Evolutionary conservation across 1,140 invertebrate genomes (phyloP).

Genomic region (Anoplolepis gracilipes): DNA sequence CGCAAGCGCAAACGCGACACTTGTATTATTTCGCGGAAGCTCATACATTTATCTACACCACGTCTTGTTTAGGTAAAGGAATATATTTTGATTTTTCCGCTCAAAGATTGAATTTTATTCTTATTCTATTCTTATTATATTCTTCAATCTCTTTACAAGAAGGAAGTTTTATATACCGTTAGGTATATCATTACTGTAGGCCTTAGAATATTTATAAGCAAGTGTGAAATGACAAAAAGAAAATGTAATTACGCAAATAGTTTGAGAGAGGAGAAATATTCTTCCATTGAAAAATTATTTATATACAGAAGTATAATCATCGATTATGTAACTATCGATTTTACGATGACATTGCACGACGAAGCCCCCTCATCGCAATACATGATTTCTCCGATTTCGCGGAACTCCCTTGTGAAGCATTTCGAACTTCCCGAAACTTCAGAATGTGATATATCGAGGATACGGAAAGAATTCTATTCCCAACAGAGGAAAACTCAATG

Average conservation of each 20-base stretch:
- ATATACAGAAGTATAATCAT: neutral
- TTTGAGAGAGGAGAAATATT: neutral
- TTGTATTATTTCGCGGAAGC: neutral
- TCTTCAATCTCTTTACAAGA: neutral
- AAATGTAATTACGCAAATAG: neutral
- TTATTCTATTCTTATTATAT: neutral
- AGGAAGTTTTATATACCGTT: neutral
- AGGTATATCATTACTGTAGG: neutral
- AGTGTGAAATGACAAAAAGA: neutral
- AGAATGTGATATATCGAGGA: slow-evolving; percentile 40
- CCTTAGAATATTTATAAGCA: neutral
- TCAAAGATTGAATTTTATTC: neutral
- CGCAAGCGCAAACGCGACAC: neutral
- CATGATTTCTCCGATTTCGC: slow-evolving; percentile 52
- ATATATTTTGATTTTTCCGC: neutral
- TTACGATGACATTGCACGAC: neutral
- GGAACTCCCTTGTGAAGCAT: slow-evolving; percentile 39
- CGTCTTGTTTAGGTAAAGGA: slow-evolving; percentile 1
- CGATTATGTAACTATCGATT: neutral
- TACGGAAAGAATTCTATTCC: slow-evolving; percentile 38
- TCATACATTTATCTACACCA: neutral
- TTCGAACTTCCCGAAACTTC: slow-evolving; percentile 50
- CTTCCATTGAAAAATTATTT: neutral
- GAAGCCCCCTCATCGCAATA: slow-evolving; percentile 25
- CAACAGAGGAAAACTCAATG: slow-evolving; percentile 50